A percentile compares a stretch with the other conserved stretches of the same genome.
These are phyloP conservation scores for Mesorhabditis spiculigera DNA, from an alignment of 2,888 invertebrate species.

Conservation along the genomic window DNA sequence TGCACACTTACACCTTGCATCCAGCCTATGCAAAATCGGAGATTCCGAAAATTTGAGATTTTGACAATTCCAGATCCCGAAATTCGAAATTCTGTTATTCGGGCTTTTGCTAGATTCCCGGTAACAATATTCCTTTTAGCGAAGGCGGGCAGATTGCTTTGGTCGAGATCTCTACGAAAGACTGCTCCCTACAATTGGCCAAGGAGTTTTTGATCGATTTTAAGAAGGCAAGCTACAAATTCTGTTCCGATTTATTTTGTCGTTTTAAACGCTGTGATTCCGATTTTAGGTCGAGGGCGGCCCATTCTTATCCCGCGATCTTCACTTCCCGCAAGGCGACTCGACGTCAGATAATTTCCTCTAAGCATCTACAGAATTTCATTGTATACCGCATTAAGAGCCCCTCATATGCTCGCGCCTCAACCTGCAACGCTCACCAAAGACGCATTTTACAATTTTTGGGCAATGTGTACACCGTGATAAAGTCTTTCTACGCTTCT, in stretches of 20 bases:
- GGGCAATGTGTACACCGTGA: too few relatives aligned
- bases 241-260: neutral
- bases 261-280: neutral
- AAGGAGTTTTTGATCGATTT: constrained; percentile 4
- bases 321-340: constrained; percentile 1
- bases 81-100: too few relatives aligned
- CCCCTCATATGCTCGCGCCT: too few relatives aligned
- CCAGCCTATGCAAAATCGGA: too few relatives aligned
- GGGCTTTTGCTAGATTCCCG: too few relatives aligned
- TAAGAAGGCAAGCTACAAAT: neutral
- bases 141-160: constrained; percentile 2
- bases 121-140: neutral
- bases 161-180: neutral
- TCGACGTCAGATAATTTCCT: neutral
- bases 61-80: too few relatives aligned
- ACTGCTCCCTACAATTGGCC: neutral
- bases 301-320: constrained; percentile 1
- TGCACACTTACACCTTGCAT: too few relatives aligned
- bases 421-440: too few relatives aligned
- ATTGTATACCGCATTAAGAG: too few relatives aligned
- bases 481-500: too few relatives aligned
- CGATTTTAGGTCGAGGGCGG: neutral
- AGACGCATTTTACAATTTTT: too few relatives aligned
- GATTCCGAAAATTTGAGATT: too few relatives aligned
- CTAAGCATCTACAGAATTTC: neutral